phyloP scores from a whole-genome alignment of 1,140 invertebrate species.

The Achatina immaculata region DNA sequence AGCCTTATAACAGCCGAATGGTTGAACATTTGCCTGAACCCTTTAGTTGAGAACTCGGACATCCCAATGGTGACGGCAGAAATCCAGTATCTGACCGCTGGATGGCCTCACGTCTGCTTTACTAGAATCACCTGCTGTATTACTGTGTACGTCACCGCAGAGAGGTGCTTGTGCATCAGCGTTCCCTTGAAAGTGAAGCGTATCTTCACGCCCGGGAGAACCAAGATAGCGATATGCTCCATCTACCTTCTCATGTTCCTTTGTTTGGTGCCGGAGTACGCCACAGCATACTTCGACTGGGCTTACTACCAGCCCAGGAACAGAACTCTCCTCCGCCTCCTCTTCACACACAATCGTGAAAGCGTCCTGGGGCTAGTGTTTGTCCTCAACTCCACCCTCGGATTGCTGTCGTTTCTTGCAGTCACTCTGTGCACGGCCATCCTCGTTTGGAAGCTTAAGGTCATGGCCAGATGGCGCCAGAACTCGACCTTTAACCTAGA shows the following conservation, averaged over 20 bases:
- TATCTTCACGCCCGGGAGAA: slow-evolving; percentile 20
- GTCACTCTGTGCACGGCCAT: slow-evolving; percentile 12
- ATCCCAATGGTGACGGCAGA: background rate
- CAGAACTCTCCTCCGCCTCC: background rate
- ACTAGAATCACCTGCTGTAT: slow-evolving; percentile 16
- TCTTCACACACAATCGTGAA: background rate
- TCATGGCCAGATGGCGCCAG: background rate
- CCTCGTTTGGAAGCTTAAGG: slow-evolving; percentile 14
- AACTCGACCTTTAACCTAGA: background rate
- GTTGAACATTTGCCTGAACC: background rate
- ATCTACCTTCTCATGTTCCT: slow-evolving; percentile 3
- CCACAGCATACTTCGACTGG: slow-evolving; percentile 13
- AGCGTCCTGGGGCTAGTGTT: background rate
- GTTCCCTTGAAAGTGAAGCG: background rate
- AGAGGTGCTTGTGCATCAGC: background rate
- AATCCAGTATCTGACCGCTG: slow-evolving; percentile 19
- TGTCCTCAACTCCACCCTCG: background rate
- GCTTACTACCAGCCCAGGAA: slow-evolving; percentile 9
- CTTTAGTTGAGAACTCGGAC: background rate
- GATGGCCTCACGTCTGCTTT: slow-evolving; percentile 4
- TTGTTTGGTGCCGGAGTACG: background rate
- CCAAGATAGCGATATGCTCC: background rate
- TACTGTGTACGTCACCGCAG: slow-evolving; percentile 10
- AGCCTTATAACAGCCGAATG: background rate
- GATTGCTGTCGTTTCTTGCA: background rate